These are phyloP conservation scores for Semotilus atromaculatus DNA, from an alignment of 2,797 vertebrate genomes.

Conservation along the genomic window DNA sequence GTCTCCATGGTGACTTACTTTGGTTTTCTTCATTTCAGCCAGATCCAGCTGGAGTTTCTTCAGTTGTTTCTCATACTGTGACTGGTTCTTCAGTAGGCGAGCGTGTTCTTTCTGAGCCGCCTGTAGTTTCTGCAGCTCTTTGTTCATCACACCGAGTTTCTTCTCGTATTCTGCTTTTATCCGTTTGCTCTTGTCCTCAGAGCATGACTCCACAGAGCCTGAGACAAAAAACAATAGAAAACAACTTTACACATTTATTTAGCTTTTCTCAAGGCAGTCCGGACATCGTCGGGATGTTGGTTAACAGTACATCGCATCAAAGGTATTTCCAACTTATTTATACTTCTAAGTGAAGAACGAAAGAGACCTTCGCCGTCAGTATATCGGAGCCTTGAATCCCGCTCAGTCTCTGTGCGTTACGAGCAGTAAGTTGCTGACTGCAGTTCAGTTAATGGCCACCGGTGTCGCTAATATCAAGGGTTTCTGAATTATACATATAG, in stretches of 20 bases:
- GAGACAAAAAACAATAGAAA: background rate
- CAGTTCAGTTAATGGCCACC: background rate
- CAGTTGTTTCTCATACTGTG: constrained; percentile 95
- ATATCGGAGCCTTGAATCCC: background rate
- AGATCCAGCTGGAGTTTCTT: constrained; percentile 95
- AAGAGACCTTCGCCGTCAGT: background rate
- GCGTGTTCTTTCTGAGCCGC: constrained; percentile 95
- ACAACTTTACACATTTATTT: too few relatives aligned
- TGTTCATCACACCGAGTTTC: constrained; percentile 95
- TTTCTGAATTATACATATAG: background rate
- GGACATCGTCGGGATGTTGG: too few relatives aligned
- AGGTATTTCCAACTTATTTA: background rate
- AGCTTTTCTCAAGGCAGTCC: background rate
- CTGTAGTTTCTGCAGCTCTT: constrained; percentile 93
- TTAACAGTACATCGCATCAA: background rate
- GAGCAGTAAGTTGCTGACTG: background rate
- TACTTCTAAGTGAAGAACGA: background rate
- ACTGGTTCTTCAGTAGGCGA: constrained; percentile 94
- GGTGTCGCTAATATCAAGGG: background rate
- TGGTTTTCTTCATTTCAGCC: constrained; percentile 97
- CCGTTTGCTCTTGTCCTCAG: constrained; percentile 94
- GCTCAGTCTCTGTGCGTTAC: background rate
- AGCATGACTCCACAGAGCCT: constrained; percentile 91
- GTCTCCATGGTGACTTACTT: constrained; percentile 76
- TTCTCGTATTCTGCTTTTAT: constrained; percentile 95